Evolutionary conservation across 2,113 vertebrate species (phyloP), one percentile per base, ranked within the genome.

Genomic region (Aspiorhynchus laticeps): DNA sequence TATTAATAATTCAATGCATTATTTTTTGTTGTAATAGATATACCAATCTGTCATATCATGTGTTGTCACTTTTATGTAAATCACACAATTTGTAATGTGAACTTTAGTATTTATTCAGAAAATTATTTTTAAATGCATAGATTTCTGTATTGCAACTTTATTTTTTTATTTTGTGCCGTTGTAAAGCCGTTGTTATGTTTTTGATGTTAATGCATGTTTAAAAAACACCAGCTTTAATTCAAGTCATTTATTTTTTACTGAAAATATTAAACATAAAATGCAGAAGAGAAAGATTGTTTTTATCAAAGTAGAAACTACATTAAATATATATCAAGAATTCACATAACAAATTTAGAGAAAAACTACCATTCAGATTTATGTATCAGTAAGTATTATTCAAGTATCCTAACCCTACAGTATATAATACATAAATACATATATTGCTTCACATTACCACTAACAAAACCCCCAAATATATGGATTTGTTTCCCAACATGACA

Each of bases 371-470:
- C 74, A 85, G 75, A 78, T 78, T 28, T 86, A 21, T 86, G 84
- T 86, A 85, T 88, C 24, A 85, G 80, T 87, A 71, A 71, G 26
- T 46, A 59, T 43, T 85, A 53, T 88, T 87, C 51, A 87, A 71
- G 21, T 86, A 51, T 38, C 38, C 91, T 91, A 91, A 77, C 61
- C 61, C 89, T 91, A 91, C 38, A 84, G 87, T 90, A 84, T 69
- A 91, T 90, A 75, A 91, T 56, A 91, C 87, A 90, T 91, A 89
- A 91, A 92, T 92, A 93, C 89, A 93, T 65, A 91, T 67, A 82
- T 59, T 77, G 65, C 31, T 81, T 79, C 12, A 86, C 43, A 77
- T 83, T 48, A 69, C 41, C 36, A 31, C 51, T 46, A 69, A 77
- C 8, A 77, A 33, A 78, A 84, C 36, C 56, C 71, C 14, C 17